These are phyloP conservation scores for Schrankia costaestrigalis DNA, from an alignment of 2,888 invertebrate genomes.

Conservation along the genomic window DNA sequence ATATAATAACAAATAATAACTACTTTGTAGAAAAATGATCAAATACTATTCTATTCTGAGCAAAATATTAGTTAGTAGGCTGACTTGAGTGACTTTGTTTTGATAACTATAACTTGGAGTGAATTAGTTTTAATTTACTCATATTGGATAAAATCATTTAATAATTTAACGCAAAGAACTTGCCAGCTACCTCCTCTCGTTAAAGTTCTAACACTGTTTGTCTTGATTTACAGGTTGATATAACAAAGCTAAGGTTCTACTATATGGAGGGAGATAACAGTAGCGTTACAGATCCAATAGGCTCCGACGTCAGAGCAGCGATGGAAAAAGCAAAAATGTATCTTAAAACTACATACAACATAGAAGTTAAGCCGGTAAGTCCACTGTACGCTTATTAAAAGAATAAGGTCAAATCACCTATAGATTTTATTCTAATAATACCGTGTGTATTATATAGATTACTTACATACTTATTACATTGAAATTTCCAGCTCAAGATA, in stretches of 20 bases:
- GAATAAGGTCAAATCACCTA: background rate
- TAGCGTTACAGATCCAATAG: constrained; percentile 81
- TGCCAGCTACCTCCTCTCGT: too few species aligned
- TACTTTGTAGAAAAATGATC: too few species aligned
- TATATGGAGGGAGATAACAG: constrained; percentile 90
- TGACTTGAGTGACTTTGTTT: too few species aligned
- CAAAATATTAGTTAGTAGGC: too few species aligned
- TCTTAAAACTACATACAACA: constrained; percentile 75
- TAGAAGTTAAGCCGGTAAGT: constrained; percentile 80
- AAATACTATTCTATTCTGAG: too few species aligned
- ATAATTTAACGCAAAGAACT: too few species aligned
- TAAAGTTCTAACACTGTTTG: background rate
- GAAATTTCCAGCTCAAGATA: constrained; percentile 76
- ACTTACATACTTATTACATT: background rate
- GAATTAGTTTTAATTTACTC: too few species aligned
- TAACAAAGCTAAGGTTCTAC: constrained; percentile 85
- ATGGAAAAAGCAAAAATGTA: constrained; percentile 78
- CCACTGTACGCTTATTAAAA: background rate
- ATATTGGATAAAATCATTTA: too few species aligned
- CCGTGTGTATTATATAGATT: background rate
- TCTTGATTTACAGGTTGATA: constrained; percentile 71
- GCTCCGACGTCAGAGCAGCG: constrained; percentile 79
- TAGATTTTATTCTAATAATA: background rate
- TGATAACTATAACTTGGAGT: too few species aligned
- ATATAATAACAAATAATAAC: too few species aligned